These are phyloP conservation scores for Hippasteria phrygiana DNA, from an alignment of 53 echinoderm and acorn worm species.

Conservation along the genomic window DNA sequence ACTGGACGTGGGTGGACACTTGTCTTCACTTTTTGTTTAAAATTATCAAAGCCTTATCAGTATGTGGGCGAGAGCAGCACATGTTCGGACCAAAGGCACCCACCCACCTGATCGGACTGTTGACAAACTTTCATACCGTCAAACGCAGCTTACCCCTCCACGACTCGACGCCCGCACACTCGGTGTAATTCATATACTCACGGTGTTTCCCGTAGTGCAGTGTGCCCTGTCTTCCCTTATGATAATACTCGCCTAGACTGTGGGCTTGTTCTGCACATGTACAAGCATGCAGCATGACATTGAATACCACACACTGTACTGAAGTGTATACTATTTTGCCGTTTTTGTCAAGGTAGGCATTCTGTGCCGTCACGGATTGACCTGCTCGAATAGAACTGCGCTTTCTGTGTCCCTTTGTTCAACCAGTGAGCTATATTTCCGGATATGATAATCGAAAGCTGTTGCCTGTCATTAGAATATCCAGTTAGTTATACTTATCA, in stretches of 20 bases:
- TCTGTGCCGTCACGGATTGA: not conserved
- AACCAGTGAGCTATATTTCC: not conserved
- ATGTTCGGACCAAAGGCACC: slow-evolving; percentile 51
- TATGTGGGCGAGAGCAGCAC: slow-evolving; percentile 55
- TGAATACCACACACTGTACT: slow-evolving; percentile 52
- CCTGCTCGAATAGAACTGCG: not conserved
- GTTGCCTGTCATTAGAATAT: slow-evolving; percentile 18
- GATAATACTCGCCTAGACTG: not conserved
- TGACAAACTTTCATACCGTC: slow-evolving; percentile 45
- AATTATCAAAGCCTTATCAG: slow-evolving; percentile 43
- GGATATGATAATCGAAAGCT: slow-evolving; percentile 34
- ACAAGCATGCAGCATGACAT: slow-evolving; percentile 12
- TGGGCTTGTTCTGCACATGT: not conserved
- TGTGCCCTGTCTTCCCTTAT: not conserved
- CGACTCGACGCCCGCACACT: slow-evolving; percentile 44
- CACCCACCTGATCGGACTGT: slow-evolving; percentile 74
- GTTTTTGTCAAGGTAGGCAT: not conserved
- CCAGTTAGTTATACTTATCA: not conserved
- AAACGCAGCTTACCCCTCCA: slow-evolving; percentile 35
- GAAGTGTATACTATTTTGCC: slow-evolving; percentile 19
- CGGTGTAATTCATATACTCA: slow-evolving; percentile 16
- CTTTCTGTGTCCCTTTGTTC: slow-evolving; percentile 19
- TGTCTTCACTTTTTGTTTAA: slow-evolving; percentile 31
- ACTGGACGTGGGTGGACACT: slow-evolving; percentile 55
- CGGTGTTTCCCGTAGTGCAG: slow-evolving; percentile 15